Evolutionary conservation across 2,888 invertebrate species (phyloP).

Genomic region (Andrena flavipes): DNA sequence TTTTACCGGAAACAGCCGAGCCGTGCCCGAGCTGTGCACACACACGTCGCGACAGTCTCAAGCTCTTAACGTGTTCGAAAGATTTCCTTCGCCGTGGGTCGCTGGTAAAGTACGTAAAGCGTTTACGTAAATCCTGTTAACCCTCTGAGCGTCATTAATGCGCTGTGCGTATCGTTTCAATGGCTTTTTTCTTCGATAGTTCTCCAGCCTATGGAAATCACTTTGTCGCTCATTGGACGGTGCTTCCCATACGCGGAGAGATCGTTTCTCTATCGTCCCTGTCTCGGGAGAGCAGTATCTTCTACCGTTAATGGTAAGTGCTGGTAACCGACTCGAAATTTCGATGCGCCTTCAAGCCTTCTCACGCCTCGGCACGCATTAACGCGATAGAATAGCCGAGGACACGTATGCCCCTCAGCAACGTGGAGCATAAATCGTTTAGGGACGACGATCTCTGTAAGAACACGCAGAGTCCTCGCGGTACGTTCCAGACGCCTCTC

Average conservation of each 20-base stretch:
- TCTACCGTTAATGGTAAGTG: background rate
- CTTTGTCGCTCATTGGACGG: background rate
- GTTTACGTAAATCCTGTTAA: conserved; percentile 28
- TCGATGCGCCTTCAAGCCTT: background rate
- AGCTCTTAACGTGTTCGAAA: conserved; percentile 5
- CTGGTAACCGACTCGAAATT: conserved; percentile 8
- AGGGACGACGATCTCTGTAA: conserved; percentile 36
- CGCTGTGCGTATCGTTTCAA: conserved; percentile 36
- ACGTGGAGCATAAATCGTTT: conserved; percentile 17
- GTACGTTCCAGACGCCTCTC: conserved; percentile 18
- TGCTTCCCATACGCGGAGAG: background rate
- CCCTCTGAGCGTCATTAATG: conserved; percentile 11
- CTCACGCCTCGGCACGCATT: background rate
- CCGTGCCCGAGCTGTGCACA: conserved; percentile 14
- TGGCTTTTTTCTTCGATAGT: background rate
- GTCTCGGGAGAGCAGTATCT: background rate
- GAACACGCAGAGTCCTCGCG: conserved; percentile 31
- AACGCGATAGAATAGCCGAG: conserved; percentile 11
- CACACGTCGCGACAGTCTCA: conserved; percentile 42
- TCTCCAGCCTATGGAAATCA: background rate
- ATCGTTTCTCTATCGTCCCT: background rate
- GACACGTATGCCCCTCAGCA: background rate
- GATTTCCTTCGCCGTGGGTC: conserved; percentile 20
- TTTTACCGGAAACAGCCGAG: conserved; percentile 28
- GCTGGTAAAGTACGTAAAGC: conserved; percentile 22